Conservation (phyloP, 2,113 vertebrate species). For the Hydrolagus affinis region DNA sequence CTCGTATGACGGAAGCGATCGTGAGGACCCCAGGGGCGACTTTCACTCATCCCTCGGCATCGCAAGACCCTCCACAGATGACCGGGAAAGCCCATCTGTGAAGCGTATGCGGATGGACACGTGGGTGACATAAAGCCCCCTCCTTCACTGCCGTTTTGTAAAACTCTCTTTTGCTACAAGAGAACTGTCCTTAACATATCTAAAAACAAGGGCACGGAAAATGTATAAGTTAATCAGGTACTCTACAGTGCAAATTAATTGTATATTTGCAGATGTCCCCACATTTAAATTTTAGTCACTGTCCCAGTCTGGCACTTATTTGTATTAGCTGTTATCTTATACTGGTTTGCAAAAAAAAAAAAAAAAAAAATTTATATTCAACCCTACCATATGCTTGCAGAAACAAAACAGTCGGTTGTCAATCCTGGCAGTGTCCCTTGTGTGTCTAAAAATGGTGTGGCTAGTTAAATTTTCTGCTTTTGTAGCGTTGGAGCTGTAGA, state of each 20-base stretch:
- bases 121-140: conserved; percentile 84
- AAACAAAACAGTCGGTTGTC: conserved; percentile 57
- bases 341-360: conserved; percentile 53
- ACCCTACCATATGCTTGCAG: conserved; percentile 59
- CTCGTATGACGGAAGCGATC: conserved; percentile 91
- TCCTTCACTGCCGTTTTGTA: conserved; percentile 38
- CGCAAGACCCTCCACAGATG: conserved; percentile 70
- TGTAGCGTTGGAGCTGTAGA: conserved; percentile 69
- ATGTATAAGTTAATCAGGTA: conserved; percentile 64
- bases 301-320: conserved; percentile 75
- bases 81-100: conserved; percentile 82
- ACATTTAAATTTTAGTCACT: conserved; percentile 64
- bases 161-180: conserved; percentile 43
- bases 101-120: conserved; percentile 97
- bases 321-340: conserved; percentile 67
- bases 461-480: conserved; percentile 61
- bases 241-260: conserved; percentile 66
- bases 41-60: conserved; percentile 83
- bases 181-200: conserved; percentile 70
- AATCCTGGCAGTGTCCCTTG: conserved; percentile 54
- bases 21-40: conserved; percentile 80
- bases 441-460: conserved; percentile 61
- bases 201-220: conserved; percentile 58
- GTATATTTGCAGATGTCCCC: conserved; percentile 59
- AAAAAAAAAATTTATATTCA: conserved; percentile 55